These are phyloP conservation scores for Drosophila eugracilis DNA, from an alignment of 1,140 invertebrate genomes.

Conservation along the genomic window DNA sequence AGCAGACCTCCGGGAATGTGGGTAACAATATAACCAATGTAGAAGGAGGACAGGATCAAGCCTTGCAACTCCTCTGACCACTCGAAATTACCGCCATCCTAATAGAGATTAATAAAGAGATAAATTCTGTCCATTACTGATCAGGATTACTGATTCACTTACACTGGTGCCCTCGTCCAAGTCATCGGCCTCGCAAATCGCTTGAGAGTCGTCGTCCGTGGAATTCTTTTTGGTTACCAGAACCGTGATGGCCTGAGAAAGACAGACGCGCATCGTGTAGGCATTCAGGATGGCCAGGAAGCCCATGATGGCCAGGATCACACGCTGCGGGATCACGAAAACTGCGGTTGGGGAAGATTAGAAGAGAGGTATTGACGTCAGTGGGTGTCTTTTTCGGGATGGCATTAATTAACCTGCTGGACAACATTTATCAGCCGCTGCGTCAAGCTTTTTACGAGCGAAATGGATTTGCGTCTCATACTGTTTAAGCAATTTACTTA, in stretches of 20 bases:
- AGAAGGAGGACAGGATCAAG: conserved; percentile 87
- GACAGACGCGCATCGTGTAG: conserved; percentile 94
- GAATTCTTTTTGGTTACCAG: conserved; percentile 87
- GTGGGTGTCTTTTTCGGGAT: neutral
- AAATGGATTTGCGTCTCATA: conserved; percentile 19
- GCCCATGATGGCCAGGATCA: conserved; percentile 92
- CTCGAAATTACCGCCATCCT: conserved; percentile 52
- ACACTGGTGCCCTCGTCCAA: conserved; percentile 40
- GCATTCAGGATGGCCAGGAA: conserved; percentile 94
- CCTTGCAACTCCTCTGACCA: conserved; percentile 85
- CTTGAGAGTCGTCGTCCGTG: conserved; percentile 33
- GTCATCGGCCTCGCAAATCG: conserved; percentile 66
- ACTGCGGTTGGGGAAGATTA: conserved; percentile 85
- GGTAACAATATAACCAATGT: conserved; percentile 87
- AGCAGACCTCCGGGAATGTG: conserved; percentile 88
- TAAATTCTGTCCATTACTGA: neutral
- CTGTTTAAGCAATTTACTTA: conserved; percentile 34
- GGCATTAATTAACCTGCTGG: conserved; percentile 15
- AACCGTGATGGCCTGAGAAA: conserved; percentile 95
- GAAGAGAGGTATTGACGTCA: conserved; percentile 3
- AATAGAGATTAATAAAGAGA: neutral
- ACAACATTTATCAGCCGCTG: conserved; percentile 8
- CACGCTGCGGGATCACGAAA: conserved; percentile 89
- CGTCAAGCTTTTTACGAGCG: conserved; percentile 28
- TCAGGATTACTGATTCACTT: neutral